A percentile compares a stretch with the other conserved stretches of the same genome.
Conservation (phyloP, 2,797 vertebrate genomes). For the Halcyon chelicuti region DNA sequence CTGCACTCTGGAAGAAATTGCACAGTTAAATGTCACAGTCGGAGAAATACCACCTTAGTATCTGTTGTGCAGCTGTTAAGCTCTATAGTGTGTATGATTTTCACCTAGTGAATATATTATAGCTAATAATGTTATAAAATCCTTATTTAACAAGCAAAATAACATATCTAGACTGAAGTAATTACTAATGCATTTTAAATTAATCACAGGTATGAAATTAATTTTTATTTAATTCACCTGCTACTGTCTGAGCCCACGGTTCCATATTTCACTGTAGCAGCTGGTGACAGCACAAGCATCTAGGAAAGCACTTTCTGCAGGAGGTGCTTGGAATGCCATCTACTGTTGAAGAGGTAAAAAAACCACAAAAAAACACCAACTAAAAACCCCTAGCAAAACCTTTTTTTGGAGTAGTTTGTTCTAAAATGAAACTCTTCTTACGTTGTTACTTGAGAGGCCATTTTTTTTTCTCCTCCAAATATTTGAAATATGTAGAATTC, state of each 20-base stretch:
- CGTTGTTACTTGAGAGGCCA: not conserved
- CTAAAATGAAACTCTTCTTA: not conserved
- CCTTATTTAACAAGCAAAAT: not conserved
- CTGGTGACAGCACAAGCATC: not conserved
- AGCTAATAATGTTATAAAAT: not conserved
- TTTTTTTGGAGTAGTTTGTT: not conserved
- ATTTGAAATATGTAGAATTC: not conserved
- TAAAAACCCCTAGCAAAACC: not conserved
- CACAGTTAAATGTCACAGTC: not conserved
- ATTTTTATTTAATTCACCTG: not conserved
- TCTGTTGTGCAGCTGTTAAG: not conserved
- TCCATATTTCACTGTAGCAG: not conserved
- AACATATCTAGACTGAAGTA: not conserved
- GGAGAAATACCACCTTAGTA: not conserved
- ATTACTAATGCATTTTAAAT: not conserved
- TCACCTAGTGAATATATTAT: not conserved
- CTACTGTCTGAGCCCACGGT: not conserved
- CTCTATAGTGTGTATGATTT: not conserved
- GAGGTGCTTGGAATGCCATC: slow-evolving; percentile 62
- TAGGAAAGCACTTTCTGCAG: not conserved
- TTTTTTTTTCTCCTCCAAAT: not conserved
- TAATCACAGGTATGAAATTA: not conserved
- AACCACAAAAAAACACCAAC: not conserved
- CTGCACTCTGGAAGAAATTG: not conserved
- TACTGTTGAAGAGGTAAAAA: slow-evolving; percentile 51